Conservation (phyloP, 2,113 vertebrate genomes). For the Panthera uncia region DNA sequence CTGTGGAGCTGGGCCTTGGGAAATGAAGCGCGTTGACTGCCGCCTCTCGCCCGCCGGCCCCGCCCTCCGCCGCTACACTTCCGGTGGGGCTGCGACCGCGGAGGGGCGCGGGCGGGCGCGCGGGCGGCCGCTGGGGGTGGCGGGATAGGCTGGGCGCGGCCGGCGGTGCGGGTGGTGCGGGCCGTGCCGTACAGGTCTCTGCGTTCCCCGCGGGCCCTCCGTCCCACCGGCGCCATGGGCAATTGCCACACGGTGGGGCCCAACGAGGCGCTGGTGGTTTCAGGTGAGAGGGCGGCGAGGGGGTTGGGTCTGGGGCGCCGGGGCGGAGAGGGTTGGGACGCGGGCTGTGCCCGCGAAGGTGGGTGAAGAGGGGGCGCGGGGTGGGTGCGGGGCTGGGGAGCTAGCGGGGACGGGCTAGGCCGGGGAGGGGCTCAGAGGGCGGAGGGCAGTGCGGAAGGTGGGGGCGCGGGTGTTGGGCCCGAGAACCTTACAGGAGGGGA, state of each 20-base stretch:
- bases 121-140: constrained; percentile 55
- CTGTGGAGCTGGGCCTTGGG: not conserved
- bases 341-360: not conserved
- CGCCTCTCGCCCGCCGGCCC: constrained; percentile 50
- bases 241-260: constrained; percentile 96
- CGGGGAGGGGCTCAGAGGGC: not conserved
- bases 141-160: constrained; percentile 61
- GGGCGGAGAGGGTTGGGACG: not conserved
- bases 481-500: not conserved
- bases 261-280: constrained; percentile 95
- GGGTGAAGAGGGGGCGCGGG: not conserved
- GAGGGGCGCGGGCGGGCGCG: constrained; percentile 55
- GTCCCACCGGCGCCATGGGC: constrained; percentile 84
- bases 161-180: not conserved
- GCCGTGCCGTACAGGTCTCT: not conserved
- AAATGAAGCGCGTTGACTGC: not conserved
- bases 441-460: not conserved
- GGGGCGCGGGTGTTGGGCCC: not conserved
- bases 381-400: not conserved
- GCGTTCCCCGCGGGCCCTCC: not conserved
- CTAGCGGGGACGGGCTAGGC: not conserved
- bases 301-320: not conserved
- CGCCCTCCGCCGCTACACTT: constrained; percentile 69
- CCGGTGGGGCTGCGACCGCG: constrained; percentile 57
- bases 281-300: constrained; percentile 86